These are phyloP conservation scores for Cuniculus paca DNA, from an alignment of 2,797 vertebrate species.

Conservation along the genomic window DNA sequence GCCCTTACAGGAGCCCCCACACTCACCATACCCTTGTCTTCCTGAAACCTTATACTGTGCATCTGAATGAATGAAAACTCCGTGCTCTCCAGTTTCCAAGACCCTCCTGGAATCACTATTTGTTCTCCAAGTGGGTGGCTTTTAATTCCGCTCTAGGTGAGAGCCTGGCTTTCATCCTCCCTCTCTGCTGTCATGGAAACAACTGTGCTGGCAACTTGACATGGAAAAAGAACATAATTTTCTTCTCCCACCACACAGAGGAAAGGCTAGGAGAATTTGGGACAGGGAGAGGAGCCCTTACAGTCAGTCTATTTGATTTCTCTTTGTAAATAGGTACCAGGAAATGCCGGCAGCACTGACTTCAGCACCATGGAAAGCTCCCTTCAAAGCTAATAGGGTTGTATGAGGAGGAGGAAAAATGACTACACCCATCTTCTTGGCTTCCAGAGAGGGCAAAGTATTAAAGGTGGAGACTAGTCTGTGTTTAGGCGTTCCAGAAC, in stretches of 20 bases:
- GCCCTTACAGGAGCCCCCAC: background rate
- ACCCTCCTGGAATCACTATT: constrained; percentile 29
- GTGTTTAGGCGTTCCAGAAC: background rate
- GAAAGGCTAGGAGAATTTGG: background rate
- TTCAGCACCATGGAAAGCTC: constrained; percentile 77
- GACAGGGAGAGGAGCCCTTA: background rate
- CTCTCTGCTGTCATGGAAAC: constrained; percentile 83
- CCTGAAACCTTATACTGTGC: background rate
- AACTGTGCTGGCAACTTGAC: background rate
- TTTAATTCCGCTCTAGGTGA: constrained; percentile 66
- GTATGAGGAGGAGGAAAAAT: fast-evolving
- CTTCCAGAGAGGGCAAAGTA: background rate
- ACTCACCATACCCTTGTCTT: background rate
- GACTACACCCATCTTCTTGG: background rate
- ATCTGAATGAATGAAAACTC: background rate
- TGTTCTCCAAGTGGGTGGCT: constrained; percentile 59
- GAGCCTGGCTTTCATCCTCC: constrained; percentile 59
- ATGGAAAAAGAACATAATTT: constrained; percentile 28
- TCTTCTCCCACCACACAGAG: constrained; percentile 8
- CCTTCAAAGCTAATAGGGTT: fast-evolving
- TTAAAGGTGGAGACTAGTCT: background rate
- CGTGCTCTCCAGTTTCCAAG: background rate
- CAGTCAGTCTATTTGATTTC: background rate
- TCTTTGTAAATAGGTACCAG: background rate
- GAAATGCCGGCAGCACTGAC: background rate